phyloP scores from a whole-genome alignment of 2,797 vertebrate species.

The Malurus leucopterus region DNA sequence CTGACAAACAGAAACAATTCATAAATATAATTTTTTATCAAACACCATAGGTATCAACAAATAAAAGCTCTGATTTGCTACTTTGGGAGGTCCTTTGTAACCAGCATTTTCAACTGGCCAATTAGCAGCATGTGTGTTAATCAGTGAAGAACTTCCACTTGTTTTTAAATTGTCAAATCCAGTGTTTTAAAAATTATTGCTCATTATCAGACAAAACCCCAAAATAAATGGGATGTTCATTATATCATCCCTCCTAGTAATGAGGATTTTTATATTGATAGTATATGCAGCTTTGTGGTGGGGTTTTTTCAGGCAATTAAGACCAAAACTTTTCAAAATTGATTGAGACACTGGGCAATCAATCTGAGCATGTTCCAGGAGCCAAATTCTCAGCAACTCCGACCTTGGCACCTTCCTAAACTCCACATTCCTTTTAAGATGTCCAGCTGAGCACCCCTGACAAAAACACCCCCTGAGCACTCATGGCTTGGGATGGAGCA shows the following conservation, averaged over 20 bases:
- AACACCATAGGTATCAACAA: constrained; percentile 6
- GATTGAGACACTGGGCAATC: not conserved
- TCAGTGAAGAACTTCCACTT: not conserved
- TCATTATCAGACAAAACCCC: not conserved
- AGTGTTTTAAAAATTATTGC: constrained; percentile 47
- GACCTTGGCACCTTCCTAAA: not conserved
- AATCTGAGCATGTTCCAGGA: not conserved
- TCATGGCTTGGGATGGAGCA: not conserved
- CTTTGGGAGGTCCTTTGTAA: not conserved
- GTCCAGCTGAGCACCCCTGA: not conserved
- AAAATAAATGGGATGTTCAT: not conserved
- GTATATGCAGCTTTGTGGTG: not conserved
- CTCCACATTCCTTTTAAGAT: not conserved
- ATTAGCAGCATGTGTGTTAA: constrained; percentile 9
- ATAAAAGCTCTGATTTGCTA: constrained; percentile 30
- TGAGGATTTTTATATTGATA: not conserved
- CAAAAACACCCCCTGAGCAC: not conserved
- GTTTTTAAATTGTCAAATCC: not conserved
- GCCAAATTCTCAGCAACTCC: not conserved
- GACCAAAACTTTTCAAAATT: not conserved
- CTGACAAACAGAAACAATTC: not conserved
- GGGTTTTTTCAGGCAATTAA: not conserved
- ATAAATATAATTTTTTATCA: not conserved
- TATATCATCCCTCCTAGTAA: not conserved
- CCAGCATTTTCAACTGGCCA: constrained; percentile 8